Percentiles rank a stretch among this genome's conserved stretches.
Evolutionary conservation across 2,888 invertebrate species (phyloP).

Genomic region (Heteromyza rotundicornis): DNA sequence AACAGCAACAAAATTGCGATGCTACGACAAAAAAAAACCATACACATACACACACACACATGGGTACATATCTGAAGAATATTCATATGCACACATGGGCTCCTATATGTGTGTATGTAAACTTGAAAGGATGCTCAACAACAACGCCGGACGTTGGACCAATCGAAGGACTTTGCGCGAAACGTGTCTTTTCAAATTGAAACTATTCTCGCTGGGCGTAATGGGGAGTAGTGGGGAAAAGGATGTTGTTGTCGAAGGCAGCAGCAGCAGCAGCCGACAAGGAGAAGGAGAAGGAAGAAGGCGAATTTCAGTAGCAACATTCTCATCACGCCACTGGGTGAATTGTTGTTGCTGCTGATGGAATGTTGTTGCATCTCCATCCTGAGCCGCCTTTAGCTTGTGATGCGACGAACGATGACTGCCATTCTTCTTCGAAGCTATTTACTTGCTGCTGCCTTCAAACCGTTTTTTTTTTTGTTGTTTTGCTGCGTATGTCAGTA

Average conservation of each 20-base stretch:
- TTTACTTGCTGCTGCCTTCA: neutral
- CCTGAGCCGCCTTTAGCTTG: neutral
- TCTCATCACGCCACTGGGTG: neutral
- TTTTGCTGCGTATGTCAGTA: neutral
- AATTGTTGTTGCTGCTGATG: neutral
- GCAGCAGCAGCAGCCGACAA: neutral
- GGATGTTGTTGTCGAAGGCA: neutral
- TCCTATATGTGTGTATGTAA: neutral
- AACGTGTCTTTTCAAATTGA: constrained; percentile 27
- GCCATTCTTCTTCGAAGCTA: neutral
- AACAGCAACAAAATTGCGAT: neutral
- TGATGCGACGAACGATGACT: no score
- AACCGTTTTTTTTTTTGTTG: no score
- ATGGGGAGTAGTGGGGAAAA: neutral
- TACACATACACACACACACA: neutral
- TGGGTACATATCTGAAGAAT: neutral
- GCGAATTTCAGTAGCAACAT: no score
- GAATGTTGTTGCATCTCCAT: neutral
- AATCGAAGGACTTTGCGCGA: constrained; percentile 28
- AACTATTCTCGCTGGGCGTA: constrained; percentile 10
- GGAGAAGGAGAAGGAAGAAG: no score
- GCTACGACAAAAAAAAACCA: neutral
- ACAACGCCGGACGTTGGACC: no score
- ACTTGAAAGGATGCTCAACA: neutral
- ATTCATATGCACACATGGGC: neutral